phyloP scores from a whole-genome alignment of 2,113 vertebrate genomes.

The Grantiella picta region DNA sequence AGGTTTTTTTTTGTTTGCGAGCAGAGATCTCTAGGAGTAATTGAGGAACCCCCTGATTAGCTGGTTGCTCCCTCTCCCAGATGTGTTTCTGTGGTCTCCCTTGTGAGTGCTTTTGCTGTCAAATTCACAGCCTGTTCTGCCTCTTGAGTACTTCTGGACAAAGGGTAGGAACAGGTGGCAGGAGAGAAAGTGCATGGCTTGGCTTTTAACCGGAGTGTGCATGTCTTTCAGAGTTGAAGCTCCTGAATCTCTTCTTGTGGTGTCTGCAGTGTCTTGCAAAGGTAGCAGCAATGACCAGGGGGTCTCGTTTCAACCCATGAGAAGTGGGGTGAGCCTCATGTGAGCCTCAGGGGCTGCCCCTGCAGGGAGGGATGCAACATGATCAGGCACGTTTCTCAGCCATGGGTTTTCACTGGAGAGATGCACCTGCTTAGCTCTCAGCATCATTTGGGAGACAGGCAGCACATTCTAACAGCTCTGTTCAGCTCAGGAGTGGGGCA shows the following conservation, averaged over 20 bases:
- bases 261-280: not conserved
- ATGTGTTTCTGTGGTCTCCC: not conserved
- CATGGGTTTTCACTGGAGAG: not conserved
- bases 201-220: not conserved
- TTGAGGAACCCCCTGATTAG: not conserved
- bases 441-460: not conserved
- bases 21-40: not conserved
- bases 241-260: not conserved
- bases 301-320: not conserved
- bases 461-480: not conserved
- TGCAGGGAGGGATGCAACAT: not conserved
- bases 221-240: not conserved
- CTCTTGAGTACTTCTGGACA: not conserved
- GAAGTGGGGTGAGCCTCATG: not conserved
- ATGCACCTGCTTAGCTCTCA: not conserved
- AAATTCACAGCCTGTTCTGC: not conserved
- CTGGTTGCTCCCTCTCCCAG: not conserved
- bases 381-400: rapidly evolving
- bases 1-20: not conserved
- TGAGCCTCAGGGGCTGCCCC: not conserved
- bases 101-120: rapidly evolving
- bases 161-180: not conserved
- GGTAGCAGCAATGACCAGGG: not conserved
- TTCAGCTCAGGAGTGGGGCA: not conserved
- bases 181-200: not conserved